These are phyloP conservation scores for Enteromius mattozi DNA, from an alignment of 2,797 vertebrate genomes.

Conservation along the genomic window DNA sequence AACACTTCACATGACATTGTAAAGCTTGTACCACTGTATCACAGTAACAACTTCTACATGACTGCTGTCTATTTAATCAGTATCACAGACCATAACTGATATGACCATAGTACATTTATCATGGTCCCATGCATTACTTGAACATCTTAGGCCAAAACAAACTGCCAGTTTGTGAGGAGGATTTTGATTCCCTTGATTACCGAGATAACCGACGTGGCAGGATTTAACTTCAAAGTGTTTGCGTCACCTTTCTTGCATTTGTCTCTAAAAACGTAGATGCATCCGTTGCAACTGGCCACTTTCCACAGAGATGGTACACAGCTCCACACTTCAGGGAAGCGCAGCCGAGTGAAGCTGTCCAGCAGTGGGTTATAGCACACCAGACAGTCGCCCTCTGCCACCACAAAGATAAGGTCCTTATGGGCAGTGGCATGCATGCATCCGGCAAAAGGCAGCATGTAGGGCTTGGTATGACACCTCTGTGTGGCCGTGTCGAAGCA, in stretches of 20 bases:
- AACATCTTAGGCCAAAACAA: constrained; percentile 88
- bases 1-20: constrained; percentile 28
- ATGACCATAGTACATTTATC: constrained; percentile 12
- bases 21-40: constrained; percentile 37
- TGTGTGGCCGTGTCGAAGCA: constrained; percentile 92
- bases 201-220: constrained; percentile 93
- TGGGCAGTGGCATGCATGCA: constrained; percentile 96
- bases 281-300: constrained; percentile 97
- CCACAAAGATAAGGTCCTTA: constrained; percentile 96
- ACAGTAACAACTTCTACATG: constrained; percentile 29
- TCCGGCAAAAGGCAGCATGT: constrained; percentile 94
- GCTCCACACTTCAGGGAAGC: constrained; percentile 96
- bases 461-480: constrained; percentile 93
- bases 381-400: constrained; percentile 93
- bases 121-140: constrained; percentile 11
- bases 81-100: constrained; percentile 23
- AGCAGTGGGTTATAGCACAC: constrained; percentile 96
- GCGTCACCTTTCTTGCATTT: constrained; percentile 97
- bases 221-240: constrained; percentile 96
- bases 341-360: constrained; percentile 96
- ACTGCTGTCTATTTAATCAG: constrained; percentile 27
- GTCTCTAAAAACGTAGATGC: constrained; percentile 96
- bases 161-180: constrained; percentile 96
- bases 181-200: constrained; percentile 94
- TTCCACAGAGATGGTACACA: constrained; percentile 96